phyloP scores from a whole-genome alignment of 2,113 vertebrate species.

The Anthoscopus minutus region DNA sequence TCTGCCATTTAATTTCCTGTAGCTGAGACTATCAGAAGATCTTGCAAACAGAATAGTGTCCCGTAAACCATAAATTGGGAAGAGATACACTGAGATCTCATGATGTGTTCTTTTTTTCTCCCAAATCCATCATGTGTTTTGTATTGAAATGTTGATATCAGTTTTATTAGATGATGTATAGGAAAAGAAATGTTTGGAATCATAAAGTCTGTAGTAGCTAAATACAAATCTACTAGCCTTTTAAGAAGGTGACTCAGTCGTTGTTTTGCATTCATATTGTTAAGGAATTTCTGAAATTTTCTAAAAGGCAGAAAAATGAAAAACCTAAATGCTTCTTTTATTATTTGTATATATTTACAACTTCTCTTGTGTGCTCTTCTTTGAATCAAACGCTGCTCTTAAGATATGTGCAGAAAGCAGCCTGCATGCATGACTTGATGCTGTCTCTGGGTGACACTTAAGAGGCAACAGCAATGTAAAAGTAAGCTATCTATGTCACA shows the following conservation, averaged over 20 bases:
- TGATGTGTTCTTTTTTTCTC: background rate
- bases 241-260: background rate
- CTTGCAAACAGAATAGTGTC: background rate
- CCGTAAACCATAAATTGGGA: background rate
- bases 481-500: background rate
- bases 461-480: background rate
- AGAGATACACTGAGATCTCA: background rate
- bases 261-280: background rate
- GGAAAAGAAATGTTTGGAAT: background rate
- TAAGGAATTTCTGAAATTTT: background rate
- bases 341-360: background rate
- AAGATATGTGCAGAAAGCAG: background rate
- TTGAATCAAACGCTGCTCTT: background rate
- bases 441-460: background rate
- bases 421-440: background rate
- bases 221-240: background rate
- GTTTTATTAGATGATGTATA: background rate
- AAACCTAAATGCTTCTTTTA: background rate
- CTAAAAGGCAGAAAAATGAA: background rate
- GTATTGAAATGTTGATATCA: background rate
- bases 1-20: slow-evolving; percentile 34
- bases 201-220: background rate
- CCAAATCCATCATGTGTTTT: background rate
- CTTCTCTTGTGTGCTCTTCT: background rate
- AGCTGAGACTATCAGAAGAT: background rate